Conservation (phyloP, 1,140 invertebrate species). For the Eumeta japonica region DNA sequence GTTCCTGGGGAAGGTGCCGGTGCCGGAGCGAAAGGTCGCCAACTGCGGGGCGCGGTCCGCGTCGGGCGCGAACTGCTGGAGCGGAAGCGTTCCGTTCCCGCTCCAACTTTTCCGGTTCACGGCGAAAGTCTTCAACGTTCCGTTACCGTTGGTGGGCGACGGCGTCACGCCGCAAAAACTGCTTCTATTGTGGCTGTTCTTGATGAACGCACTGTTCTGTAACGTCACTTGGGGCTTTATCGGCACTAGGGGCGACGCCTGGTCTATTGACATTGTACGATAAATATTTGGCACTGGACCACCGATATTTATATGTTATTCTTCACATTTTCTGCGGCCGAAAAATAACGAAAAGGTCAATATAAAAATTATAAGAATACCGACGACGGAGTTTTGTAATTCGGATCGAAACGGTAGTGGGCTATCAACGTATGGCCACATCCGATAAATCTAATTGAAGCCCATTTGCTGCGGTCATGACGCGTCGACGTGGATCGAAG, state of each 20-base stretch:
- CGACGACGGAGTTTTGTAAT: constrained; percentile 7
- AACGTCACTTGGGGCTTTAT: constrained; percentile 53
- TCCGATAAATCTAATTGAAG: neutral
- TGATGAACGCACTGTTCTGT: constrained; percentile 52
- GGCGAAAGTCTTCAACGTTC: constrained; percentile 51
- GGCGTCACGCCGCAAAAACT: constrained; percentile 53
- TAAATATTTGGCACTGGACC: constrained; percentile 16
- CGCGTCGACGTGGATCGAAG: neutral
- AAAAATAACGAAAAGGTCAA: neutral
- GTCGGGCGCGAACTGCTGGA: constrained; percentile 42
- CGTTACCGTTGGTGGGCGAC: constrained; percentile 37
- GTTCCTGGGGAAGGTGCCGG: constrained; percentile 50
- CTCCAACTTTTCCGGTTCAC: constrained; percentile 57
- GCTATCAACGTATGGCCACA: neutral
- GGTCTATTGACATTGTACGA: constrained; percentile 55
- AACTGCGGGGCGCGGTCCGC: constrained; percentile 36
- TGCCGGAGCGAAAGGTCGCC: constrained; percentile 50
- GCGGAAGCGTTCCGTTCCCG: constrained; percentile 52
- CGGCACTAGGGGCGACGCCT: constrained; percentile 52
- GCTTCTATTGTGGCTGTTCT: constrained; percentile 53
- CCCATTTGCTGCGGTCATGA: neutral
- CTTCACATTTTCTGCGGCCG: too few relatives aligned
- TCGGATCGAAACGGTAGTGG: neutral
- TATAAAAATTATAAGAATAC: neutral
- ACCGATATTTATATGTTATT: neutral